Percentiles rank a stretch among this genome's conserved stretches.
Evolutionary conservation across 2,797 vertebrate species (phyloP).

Genomic region (Scolopax bukidnonensis): DNA sequence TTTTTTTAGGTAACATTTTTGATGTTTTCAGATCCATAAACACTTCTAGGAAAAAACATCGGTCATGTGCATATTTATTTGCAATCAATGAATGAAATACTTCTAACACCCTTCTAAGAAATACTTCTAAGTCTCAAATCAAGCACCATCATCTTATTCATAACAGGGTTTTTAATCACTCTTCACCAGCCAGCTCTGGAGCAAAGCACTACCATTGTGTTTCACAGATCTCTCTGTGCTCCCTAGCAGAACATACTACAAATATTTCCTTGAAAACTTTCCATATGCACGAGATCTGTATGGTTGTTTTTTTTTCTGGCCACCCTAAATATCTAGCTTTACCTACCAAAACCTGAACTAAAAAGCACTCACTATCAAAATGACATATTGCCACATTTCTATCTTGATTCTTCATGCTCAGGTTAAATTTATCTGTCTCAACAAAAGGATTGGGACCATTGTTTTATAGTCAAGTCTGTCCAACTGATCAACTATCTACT

Average conservation of each 20-base stretch:
- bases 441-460: neutral
- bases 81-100: neutral
- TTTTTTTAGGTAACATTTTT: neutral
- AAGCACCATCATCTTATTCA: neutral
- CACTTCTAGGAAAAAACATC: neutral
- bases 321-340: neutral
- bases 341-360: neutral
- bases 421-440: neutral
- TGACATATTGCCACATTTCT: neutral
- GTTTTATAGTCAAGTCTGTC: neutral
- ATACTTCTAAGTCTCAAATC: neutral
- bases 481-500: slow-evolving; percentile 2
- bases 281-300: neutral
- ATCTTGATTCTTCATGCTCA: neutral
- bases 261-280: neutral
- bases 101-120: neutral
- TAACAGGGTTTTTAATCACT: neutral
- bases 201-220: neutral
- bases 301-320: neutral
- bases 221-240: neutral
- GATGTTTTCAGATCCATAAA: neutral
- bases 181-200: neutral
- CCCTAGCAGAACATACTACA: neutral
- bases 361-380: neutral
- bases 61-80: neutral